phyloP scores from a whole-genome alignment of 2,888 invertebrate species.

The Amiota minor region DNA sequence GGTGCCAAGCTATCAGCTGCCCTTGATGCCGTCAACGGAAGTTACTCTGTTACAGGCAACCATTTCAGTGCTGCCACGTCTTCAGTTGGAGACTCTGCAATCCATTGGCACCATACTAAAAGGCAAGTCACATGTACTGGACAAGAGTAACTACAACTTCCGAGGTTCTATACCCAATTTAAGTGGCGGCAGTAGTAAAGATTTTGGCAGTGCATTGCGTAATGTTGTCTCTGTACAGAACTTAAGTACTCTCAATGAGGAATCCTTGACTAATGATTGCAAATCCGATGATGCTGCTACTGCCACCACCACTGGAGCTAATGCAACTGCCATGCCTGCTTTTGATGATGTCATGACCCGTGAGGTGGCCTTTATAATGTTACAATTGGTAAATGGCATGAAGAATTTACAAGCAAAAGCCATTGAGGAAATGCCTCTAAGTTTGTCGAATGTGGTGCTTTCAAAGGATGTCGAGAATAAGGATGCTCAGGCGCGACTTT shows the following conservation, averaged over 20 bases:
- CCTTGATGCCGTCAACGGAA: conserved; percentile 76
- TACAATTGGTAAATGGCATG: conserved; percentile 86
- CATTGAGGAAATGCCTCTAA: conserved; percentile 84
- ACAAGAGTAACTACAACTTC: conserved; percentile 72
- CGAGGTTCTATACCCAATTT: conserved; percentile 74
- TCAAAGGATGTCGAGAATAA: conserved; percentile 79
- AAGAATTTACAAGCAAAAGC: conserved; percentile 88
- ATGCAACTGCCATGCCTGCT: conserved; percentile 65
- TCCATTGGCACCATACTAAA: conserved; percentile 80
- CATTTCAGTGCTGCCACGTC: conserved; percentile 82
- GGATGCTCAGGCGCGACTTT: conserved; percentile 79
- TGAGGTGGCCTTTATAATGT: conserved; percentile 84
- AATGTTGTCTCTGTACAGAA: conserved; percentile 75
- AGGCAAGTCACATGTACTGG: conserved; percentile 74
- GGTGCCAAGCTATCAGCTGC: conserved; percentile 81
- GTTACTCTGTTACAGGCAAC: conserved; percentile 84
- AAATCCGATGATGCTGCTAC: conserved; percentile 23
- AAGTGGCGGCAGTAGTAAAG: conserved; percentile 46
- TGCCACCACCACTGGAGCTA: conserved; percentile 33
- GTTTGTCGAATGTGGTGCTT: conserved; percentile 82
- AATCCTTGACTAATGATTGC: conserved; percentile 42
- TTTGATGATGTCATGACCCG: conserved; percentile 76
- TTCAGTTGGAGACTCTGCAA: conserved; percentile 84
- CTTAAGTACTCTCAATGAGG: conserved; percentile 70
- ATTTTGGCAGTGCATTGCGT: conserved; percentile 63